Conservation (phyloP, 1,140 invertebrate genomes). For the Drosophila oshimai region DNA sequence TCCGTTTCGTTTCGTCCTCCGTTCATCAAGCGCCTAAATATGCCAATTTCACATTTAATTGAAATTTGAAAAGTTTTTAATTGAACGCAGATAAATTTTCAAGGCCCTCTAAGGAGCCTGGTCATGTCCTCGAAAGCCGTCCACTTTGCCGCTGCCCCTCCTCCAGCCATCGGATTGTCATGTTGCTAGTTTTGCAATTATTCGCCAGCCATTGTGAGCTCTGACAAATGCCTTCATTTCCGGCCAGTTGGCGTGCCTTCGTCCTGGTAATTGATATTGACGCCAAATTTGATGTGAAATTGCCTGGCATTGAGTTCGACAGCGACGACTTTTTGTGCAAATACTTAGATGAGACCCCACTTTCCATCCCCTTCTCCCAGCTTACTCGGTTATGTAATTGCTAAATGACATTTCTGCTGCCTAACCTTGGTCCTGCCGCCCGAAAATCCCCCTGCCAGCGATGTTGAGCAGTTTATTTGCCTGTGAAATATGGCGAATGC, state of each 20-base stretch:
- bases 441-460: neutral
- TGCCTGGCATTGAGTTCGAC: slow-evolving; percentile 44
- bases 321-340: slow-evolving; percentile 41
- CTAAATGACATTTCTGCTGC: slow-evolving; percentile 54
- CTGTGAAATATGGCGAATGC: slow-evolving; percentile 75
- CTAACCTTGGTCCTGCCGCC: slow-evolving; percentile 42
- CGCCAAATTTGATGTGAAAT: slow-evolving; percentile 74
- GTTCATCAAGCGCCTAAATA: slow-evolving; percentile 72
- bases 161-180: slow-evolving; percentile 32
- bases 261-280: slow-evolving; percentile 71
- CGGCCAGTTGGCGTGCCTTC: slow-evolving; percentile 49
- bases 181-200: slow-evolving; percentile 77
- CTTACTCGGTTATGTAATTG: slow-evolving; percentile 66
- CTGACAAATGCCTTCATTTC: slow-evolving; percentile 72
- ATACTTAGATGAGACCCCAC: slow-evolving; percentile 12
- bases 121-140: neutral
- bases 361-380: slow-evolving; percentile 14
- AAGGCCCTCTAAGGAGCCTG: slow-evolving; percentile 23
- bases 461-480: slow-evolving; percentile 57
- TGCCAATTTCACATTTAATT: slow-evolving; percentile 80
- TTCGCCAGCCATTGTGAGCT: slow-evolving; percentile 13
- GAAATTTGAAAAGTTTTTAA: slow-evolving; percentile 82
- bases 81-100: slow-evolving; percentile 79
- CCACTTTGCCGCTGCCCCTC: neutral
- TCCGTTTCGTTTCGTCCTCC: slow-evolving; percentile 37